Evolutionary conservation across 2,888 invertebrate genomes (phyloP).

Genomic region (Apocheima hispidaria): DNA sequence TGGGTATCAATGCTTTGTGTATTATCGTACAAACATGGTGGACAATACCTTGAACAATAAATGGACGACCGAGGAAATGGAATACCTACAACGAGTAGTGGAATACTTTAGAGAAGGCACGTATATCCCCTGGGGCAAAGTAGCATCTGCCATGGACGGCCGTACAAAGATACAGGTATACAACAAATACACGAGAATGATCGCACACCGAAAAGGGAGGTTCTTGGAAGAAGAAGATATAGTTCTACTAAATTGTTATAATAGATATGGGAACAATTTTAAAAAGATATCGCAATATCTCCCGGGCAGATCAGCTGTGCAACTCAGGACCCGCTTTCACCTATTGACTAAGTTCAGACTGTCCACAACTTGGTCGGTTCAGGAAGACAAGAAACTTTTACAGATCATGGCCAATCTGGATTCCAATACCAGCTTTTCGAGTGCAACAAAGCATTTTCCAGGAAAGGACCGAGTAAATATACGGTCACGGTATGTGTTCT

Average conservation of each 20-base stretch:
- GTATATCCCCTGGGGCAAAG: slow-evolving; percentile 91
- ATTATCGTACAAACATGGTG: slow-evolving; percentile 85
- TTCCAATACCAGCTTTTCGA: slow-evolving; percentile 62
- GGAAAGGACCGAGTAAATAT: slow-evolving; percentile 86
- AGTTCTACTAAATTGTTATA: slow-evolving; percentile 86
- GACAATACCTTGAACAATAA: slow-evolving; percentile 64
- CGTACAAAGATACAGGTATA: slow-evolving; percentile 89
- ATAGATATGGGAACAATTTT: slow-evolving; percentile 87
- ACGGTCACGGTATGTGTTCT: slow-evolving; percentile 86
- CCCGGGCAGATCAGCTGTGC: slow-evolving; percentile 87
- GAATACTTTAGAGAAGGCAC: slow-evolving; percentile 87
- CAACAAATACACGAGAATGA: slow-evolving; percentile 78
- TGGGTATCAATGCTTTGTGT: slow-evolving; percentile 90
- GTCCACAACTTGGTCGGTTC: slow-evolving; percentile 85
- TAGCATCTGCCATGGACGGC: slow-evolving; percentile 87
- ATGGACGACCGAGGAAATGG: slow-evolving; percentile 90
- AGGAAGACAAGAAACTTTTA: slow-evolving; percentile 87
- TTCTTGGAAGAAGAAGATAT: slow-evolving; percentile 90
- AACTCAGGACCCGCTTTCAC: slow-evolving; percentile 87
- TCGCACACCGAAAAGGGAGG: slow-evolving; percentile 84
- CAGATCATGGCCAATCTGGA: slow-evolving; percentile 83
- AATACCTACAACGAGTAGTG: slow-evolving; percentile 87
- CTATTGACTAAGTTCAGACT: slow-evolving; percentile 74
- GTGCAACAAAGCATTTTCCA: slow-evolving; percentile 81
- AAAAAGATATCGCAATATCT: slow-evolving; percentile 85